Conservation (phyloP, 1,140 invertebrate species). For the Harpegnathos saltator region DNA sequence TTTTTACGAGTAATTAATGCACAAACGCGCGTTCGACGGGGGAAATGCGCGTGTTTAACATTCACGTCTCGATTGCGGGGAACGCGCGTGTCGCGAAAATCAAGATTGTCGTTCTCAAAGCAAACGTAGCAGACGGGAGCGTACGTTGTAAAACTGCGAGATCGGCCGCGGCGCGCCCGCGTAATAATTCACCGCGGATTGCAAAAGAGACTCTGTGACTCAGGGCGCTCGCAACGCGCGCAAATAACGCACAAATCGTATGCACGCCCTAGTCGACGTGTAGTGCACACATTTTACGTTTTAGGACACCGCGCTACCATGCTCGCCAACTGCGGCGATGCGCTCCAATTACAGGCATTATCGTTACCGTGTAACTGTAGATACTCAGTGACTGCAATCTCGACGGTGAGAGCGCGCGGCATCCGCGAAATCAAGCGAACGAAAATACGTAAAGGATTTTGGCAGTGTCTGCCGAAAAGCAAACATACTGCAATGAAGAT, state of each 20-base stretch:
- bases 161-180: not conserved
- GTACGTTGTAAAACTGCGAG: not conserved
- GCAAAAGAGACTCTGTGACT: conserved; percentile 16
- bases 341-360: conserved; percentile 40
- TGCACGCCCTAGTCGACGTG: not conserved
- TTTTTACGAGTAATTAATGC: not conserved
- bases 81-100: not conserved
- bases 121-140: not conserved
- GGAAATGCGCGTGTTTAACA: not conserved
- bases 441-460: conserved; percentile 7
- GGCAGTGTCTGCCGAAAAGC: not conserved
- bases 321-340: conserved; percentile 36
- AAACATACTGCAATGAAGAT: not conserved
- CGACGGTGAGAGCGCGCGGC: not conserved
- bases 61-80: not conserved
- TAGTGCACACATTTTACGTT: conserved; percentile 32
- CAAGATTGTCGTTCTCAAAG: not conserved
- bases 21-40: not conserved
- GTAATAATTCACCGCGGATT: conserved; percentile 14
- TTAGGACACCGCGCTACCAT: conserved; percentile 21
- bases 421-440: not conserved
- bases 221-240: conserved; percentile 2
- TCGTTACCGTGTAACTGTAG: conserved; percentile 21
- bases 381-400: conserved; percentile 29
- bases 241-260: conserved; percentile 44